These are phyloP conservation scores for Caenorhabditis sp. DNA, from an alignment of 2,888 invertebrate species.

Conservation along the genomic window DNA sequence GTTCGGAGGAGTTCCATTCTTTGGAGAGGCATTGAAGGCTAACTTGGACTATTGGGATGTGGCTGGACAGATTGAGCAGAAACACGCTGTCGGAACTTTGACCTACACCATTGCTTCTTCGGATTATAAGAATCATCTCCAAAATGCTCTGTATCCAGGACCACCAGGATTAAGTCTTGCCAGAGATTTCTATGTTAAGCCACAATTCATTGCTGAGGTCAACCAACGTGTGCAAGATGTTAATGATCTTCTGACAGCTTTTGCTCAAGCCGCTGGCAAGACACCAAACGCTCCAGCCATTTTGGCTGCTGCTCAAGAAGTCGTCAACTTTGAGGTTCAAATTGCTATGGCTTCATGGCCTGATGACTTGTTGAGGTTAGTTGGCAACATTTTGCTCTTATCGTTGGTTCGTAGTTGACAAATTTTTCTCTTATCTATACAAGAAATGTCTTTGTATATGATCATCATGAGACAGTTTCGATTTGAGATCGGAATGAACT, in stretches of 20 bases:
- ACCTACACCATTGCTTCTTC: constrained; percentile 71
- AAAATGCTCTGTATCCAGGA: constrained; percentile 74
- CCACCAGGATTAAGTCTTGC: constrained; percentile 71
- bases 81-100: constrained; percentile 72
- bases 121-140: constrained; percentile 72
- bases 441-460: neutral
- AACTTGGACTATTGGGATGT: constrained; percentile 56
- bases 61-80: constrained; percentile 65
- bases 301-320: constrained; percentile 54
- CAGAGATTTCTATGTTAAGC: constrained; percentile 76
- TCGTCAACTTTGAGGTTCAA: constrained; percentile 66
- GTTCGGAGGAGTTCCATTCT: constrained; percentile 71
- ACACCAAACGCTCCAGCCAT: constrained; percentile 35
- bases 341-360: constrained; percentile 75
- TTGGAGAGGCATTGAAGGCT: constrained; percentile 45
- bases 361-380: constrained; percentile 71
- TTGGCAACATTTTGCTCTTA: constrained; percentile 31
- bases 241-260: constrained; percentile 51
- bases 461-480: neutral
- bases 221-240: constrained; percentile 62
- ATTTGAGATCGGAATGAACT: neutral
- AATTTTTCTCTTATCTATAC: neutral
- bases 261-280: constrained; percentile 54
- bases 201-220: constrained; percentile 71
- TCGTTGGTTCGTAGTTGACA: too few species aligned